phyloP scores from a whole-genome alignment of 2,113 vertebrate species.

The Lucifuga dentata region DNA sequence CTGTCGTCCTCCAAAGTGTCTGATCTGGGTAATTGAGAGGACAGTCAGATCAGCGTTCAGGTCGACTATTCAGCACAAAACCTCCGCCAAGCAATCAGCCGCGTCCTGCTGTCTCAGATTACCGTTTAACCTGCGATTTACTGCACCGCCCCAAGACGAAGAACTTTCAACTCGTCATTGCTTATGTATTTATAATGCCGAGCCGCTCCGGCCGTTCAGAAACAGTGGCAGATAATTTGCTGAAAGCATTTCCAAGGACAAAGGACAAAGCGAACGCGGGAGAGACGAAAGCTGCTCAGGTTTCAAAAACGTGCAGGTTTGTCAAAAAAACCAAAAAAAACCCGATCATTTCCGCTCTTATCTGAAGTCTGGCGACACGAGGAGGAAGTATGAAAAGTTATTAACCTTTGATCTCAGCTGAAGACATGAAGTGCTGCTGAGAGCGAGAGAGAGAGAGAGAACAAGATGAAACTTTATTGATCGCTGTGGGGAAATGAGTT shows the following conservation, averaged over 20 bases:
- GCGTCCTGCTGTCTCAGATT: conserved; percentile 8
- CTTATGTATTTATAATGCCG: conserved; percentile 23
- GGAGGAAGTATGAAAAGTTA: conserved; percentile 41
- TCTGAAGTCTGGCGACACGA: conserved; percentile 21
- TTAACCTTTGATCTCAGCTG: conserved; percentile 61
- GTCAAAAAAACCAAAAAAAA: too few relatives aligned
- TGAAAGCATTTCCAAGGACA: conserved; percentile 13
- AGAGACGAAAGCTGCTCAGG: background rate
- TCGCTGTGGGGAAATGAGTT: conserved; percentile 38
- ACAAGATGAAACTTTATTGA: conserved; percentile 37
- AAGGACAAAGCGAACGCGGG: background rate
- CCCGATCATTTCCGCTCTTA: conserved; percentile 22
- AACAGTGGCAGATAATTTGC: background rate
- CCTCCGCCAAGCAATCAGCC: conserved; percentile 47
- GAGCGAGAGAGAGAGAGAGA: conserved; percentile 1
- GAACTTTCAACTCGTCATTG: background rate
- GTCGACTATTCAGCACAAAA: background rate
- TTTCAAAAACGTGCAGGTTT: conserved; percentile 6
- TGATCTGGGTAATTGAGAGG: conserved; percentile 37
- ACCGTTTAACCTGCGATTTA: conserved; percentile 64
- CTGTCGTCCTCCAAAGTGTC: conserved; percentile 9
- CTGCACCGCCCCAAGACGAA: background rate
- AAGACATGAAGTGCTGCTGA: conserved; percentile 40
- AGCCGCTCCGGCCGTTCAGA: background rate
- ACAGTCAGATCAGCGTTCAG: background rate